These are phyloP conservation scores for Sinocyclocheilus rhinocerous DNA, from an alignment of 2,113 vertebrate genomes.

Conservation along the genomic window DNA sequence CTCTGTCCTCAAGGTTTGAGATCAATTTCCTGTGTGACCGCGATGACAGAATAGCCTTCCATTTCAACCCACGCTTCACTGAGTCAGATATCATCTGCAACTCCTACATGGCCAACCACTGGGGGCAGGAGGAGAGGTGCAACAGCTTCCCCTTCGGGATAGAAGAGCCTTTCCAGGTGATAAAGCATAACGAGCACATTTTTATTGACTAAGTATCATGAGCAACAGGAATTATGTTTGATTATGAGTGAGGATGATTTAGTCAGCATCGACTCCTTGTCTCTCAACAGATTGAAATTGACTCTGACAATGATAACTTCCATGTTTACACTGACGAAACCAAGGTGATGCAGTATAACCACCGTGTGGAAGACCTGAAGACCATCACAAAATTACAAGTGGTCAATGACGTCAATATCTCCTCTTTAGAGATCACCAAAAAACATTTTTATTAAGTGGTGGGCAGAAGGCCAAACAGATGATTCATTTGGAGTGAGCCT, in stretches of 20 bases:
- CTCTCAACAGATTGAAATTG: conserved; percentile 77
- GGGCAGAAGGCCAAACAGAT: background rate
- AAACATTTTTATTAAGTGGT: conserved; percentile 67
- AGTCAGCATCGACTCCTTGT: background rate
- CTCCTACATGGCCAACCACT: conserved; percentile 73
- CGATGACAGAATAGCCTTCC: conserved; percentile 78
- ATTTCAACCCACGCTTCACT: conserved; percentile 78
- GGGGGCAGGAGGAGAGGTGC: conserved; percentile 79
- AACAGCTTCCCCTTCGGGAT: conserved; percentile 70
- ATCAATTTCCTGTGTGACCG: conserved; percentile 78
- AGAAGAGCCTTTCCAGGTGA: conserved; percentile 81
- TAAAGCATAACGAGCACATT: background rate
- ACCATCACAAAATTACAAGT: conserved; percentile 78
- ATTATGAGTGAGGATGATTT: background rate
- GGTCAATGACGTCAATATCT: conserved; percentile 75
- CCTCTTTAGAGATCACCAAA: conserved; percentile 77
- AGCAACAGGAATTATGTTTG: background rate
- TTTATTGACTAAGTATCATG: background rate
- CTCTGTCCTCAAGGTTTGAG: conserved; percentile 74
- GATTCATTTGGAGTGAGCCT: conserved; percentile 26
- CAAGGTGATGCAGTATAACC: conserved; percentile 77
- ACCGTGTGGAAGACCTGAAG: conserved; percentile 74
- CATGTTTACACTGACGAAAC: conserved; percentile 75
- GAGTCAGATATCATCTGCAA: conserved; percentile 77
- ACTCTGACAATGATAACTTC: conserved; percentile 77